Conservation (phyloP, 2,888 invertebrate genomes). For the Drosophila prolongata region DNA sequence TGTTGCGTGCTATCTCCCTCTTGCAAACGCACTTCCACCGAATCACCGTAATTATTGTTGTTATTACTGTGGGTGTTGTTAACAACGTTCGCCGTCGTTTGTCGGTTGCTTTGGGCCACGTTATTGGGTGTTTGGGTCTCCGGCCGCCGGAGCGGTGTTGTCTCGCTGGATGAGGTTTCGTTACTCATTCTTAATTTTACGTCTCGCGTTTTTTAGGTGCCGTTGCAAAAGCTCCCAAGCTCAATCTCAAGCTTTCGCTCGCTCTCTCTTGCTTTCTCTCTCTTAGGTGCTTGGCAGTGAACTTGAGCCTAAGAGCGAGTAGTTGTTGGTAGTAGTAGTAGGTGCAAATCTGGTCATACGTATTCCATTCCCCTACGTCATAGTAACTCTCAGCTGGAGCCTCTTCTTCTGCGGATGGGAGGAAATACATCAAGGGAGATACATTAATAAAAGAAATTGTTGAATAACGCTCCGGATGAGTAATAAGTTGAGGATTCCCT, state of each 20-base stretch:
- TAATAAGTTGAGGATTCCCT: constrained; percentile 59
- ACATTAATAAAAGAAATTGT: constrained; percentile 16
- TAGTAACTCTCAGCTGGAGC: neutral
- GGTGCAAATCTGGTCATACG: constrained; percentile 38
- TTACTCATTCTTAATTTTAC: constrained; percentile 81
- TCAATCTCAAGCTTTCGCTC: constrained; percentile 17
- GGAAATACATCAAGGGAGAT: constrained; percentile 12
- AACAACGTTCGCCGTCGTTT: constrained; percentile 20
- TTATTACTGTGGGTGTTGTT: constrained; percentile 38
- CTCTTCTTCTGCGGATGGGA: neutral
- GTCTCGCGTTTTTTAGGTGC: constrained; percentile 33
- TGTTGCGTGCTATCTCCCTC: constrained; percentile 36
- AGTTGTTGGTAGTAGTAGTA: neutral
- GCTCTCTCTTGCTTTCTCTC: constrained; percentile 13
- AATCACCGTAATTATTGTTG: constrained; percentile 42
- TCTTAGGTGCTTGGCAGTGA: constrained; percentile 58
- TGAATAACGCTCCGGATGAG: constrained; percentile 40
- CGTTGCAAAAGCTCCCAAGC: constrained; percentile 39
- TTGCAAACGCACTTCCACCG: constrained; percentile 29
- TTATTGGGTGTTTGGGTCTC: constrained; percentile 66
- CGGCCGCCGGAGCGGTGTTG: constrained; percentile 84
- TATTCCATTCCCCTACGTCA: constrained; percentile 21
- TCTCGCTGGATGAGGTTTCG: constrained; percentile 83
- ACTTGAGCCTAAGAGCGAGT: constrained; percentile 56
- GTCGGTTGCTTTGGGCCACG: constrained; percentile 54